Evolutionary conservation across 2,888 invertebrate genomes (phyloP).

Genomic region (Neoitamus cyanurus): DNA sequence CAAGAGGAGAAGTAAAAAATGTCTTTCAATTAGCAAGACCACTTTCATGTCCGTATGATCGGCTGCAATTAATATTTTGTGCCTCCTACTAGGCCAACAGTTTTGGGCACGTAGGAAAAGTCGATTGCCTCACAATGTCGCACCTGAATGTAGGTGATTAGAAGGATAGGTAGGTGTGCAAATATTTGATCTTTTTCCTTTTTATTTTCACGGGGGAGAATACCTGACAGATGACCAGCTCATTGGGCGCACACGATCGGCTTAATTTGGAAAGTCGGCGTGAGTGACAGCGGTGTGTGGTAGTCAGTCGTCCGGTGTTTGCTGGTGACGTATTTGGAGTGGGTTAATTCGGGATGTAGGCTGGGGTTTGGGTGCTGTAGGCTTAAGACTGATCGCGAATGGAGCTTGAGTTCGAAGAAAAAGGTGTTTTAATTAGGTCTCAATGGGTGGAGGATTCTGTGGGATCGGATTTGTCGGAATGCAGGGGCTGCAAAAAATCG

Average conservation of each 20-base stretch:
- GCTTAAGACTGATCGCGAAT: not conserved
- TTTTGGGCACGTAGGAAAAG: slow-evolving; percentile 12
- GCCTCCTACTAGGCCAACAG: not conserved
- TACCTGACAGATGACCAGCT: slow-evolving; percentile 27
- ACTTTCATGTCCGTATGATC: slow-evolving; percentile 33
- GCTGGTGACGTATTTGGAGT: not conserved
- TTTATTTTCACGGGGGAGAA: not conserved
- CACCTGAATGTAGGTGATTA: slow-evolving; percentile 23
- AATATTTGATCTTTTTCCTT: slow-evolving; percentile 31
- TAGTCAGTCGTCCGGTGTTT: not conserved
- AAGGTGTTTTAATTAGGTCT: not conserved
- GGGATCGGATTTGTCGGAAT: not conserved
- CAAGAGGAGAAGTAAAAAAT: not conserved
- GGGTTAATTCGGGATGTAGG: slow-evolving; percentile 5
- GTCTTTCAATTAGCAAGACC: slow-evolving; percentile 29
- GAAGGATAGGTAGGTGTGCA: slow-evolving; percentile 40
- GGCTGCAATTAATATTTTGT: slow-evolving; percentile 33
- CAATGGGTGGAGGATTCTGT: slow-evolving; percentile 1
- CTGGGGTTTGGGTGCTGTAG: not conserved
- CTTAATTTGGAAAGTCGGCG: slow-evolving; percentile 29
- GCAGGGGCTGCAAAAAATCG: not conserved
- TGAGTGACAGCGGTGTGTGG: slow-evolving; percentile 23
- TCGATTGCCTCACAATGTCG: slow-evolving; percentile 29
- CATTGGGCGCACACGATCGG: slow-evolving; percentile 1
- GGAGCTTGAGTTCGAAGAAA: not conserved